Evolutionary conservation across 2,888 invertebrate species (phyloP).

Genomic region (Allygus modestus): DNA sequence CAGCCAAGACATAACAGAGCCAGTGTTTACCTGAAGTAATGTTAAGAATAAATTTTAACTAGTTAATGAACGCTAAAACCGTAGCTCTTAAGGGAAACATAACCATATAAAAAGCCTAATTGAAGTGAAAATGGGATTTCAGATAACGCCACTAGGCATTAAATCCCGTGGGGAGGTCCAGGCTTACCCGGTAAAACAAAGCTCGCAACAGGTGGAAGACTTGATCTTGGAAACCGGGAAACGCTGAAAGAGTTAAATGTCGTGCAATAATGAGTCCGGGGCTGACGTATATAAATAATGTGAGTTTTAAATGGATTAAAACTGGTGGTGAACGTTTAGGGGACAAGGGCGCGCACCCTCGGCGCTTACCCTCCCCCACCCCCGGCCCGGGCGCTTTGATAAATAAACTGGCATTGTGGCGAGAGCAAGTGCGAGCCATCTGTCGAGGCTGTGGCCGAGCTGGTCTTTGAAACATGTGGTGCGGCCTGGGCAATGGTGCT

Average conservation of each 20-base stretch:
- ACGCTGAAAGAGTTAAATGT: conserved; percentile 55
- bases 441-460: conserved; percentile 19
- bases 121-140: conserved; percentile 46
- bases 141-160: conserved; percentile 13
- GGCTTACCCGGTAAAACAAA: conserved; percentile 15
- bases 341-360: conserved; percentile 51
- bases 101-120: conserved; percentile 17
- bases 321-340: conserved; percentile 54
- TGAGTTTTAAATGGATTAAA: conserved; percentile 59
- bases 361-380: conserved; percentile 27
- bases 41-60: no score
- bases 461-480: conserved; percentile 3
- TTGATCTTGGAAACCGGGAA: conserved; percentile 44
- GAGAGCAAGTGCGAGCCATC: conserved; percentile 50
- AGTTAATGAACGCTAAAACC: background rate
- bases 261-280: conserved; percentile 47
- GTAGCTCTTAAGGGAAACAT: background rate
- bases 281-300: conserved; percentile 52
- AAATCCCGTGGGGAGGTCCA: background rate
- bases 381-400: conserved; percentile 66
- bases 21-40: no score
- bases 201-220: conserved; percentile 40
- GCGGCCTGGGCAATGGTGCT: no score
- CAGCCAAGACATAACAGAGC: no score
- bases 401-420: conserved; percentile 68